phyloP scores from a whole-genome alignment of 2,797 vertebrate genomes.

The Tragopan temminckii region DNA sequence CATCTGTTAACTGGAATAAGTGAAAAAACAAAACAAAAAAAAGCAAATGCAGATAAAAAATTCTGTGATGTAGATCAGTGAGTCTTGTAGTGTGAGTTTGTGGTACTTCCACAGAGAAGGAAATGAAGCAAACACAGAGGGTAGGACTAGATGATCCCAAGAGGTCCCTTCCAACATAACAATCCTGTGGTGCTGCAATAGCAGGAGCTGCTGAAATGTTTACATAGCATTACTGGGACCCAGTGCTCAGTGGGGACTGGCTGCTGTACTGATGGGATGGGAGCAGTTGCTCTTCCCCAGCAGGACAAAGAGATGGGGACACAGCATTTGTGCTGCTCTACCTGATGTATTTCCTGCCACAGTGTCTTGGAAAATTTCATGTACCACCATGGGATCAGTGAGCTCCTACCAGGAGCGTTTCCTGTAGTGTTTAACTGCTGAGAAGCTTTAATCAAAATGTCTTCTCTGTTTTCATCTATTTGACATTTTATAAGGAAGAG shows the following conservation, averaged over 20 bases:
- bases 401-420: background rate
- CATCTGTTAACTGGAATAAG: background rate
- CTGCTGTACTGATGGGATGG: fast-evolving
- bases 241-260: fast-evolving
- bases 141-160: background rate
- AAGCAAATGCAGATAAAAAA: background rate
- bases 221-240: background rate
- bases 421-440: background rate
- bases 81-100: fast-evolving
- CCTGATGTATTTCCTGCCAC: background rate
- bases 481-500: background rate
- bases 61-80: background rate
- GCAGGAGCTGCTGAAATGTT: background rate
- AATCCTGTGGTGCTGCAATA: background rate
- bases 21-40: background rate
- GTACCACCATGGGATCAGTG: fast-evolving
- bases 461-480: background rate
- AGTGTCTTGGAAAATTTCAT: background rate
- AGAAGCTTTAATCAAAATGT: background rate
- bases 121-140: fast-evolving
- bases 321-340: fast-evolving
- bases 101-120: background rate
- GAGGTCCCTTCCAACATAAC: background rate
- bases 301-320: background rate
- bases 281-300: background rate